Conservation (phyloP, 2,113 vertebrate genomes). For the Rhegmatorhina hoffmannsi region DNA sequence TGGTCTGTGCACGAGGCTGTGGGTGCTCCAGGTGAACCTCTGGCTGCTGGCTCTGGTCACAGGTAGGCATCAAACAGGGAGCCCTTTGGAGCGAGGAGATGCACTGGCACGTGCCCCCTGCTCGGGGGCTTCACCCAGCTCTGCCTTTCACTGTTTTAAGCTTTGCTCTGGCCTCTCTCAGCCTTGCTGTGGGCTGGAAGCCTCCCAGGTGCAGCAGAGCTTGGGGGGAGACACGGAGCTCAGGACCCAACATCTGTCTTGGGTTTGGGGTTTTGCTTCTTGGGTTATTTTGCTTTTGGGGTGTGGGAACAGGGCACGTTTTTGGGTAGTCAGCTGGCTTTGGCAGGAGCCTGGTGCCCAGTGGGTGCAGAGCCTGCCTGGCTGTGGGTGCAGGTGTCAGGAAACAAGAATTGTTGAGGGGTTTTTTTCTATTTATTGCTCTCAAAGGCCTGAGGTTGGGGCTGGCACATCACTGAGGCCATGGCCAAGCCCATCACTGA, state of each 20-base stretch:
- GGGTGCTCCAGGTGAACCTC: neutral
- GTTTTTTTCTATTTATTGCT: neutral
- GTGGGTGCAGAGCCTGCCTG: neutral
- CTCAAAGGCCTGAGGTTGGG: neutral
- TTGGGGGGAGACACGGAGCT: neutral
- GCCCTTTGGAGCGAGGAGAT: neutral
- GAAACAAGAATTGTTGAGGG: neutral
- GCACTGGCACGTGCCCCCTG: fast-evolving
- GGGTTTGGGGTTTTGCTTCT: neutral
- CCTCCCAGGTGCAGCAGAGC: fast-evolving
- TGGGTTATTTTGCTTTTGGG: too few species aligned
- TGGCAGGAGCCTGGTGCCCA: fast-evolving
- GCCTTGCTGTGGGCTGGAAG: neutral
- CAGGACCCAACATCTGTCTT: fast-evolving
- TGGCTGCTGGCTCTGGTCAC: neutral
- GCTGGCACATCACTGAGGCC: fast-evolving
- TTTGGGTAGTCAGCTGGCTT: neutral
- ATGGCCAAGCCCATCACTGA: fast-evolving
- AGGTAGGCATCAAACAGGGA: neutral
- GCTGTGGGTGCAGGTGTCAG: neutral
- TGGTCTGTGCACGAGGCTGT: neutral
- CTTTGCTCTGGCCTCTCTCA: neutral
- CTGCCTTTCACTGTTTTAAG: neutral
- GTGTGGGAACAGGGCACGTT: too few species aligned
- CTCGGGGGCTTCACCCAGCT: fast-evolving